Evolutionary conservation across 2,797 vertebrate species (phyloP).

Genomic region (Gallinago nigripennis): DNA sequence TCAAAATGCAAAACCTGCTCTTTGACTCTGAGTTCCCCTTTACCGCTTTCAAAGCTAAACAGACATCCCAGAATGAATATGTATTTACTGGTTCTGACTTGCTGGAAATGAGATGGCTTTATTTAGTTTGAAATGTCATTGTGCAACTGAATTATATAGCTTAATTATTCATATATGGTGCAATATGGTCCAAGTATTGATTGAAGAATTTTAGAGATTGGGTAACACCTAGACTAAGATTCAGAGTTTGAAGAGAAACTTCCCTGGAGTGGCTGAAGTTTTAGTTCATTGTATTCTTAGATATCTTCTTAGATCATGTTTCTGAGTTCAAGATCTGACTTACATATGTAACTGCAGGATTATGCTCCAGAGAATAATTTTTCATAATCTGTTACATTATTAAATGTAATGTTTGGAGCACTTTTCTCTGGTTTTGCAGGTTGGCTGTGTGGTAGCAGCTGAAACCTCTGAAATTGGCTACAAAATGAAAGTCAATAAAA

Average conservation of each 20-base stretch:
- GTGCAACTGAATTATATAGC: neutral
- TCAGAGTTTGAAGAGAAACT: neutral
- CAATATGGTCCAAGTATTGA: neutral
- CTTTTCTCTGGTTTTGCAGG: neutral
- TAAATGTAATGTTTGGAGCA: neutral
- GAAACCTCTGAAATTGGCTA: neutral
- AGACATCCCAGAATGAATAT: neutral
- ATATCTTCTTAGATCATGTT: fast-evolving
- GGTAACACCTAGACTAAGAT: neutral
- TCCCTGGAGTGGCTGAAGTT: neutral
- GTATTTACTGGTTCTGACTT: neutral
- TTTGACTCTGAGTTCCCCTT: neutral
- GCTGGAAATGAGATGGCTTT: neutral
- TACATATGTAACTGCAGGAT: neutral
- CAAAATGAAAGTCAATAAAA: neutral
- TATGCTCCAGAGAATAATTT: neutral
- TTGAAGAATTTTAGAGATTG: neutral
- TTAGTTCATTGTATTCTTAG: neutral
- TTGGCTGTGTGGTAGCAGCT: neutral
- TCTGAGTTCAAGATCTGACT: neutral
- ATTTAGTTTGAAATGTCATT: neutral
- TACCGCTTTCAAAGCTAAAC: neutral
- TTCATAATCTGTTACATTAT: neutral
- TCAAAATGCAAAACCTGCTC: neutral
- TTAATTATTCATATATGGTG: neutral